A percentile compares a stretch with the other conserved stretches of the same genome.
phyloP scores from a whole-genome alignment of 2,797 vertebrate genomes.

The Hippopotamyrus pictus region DNA sequence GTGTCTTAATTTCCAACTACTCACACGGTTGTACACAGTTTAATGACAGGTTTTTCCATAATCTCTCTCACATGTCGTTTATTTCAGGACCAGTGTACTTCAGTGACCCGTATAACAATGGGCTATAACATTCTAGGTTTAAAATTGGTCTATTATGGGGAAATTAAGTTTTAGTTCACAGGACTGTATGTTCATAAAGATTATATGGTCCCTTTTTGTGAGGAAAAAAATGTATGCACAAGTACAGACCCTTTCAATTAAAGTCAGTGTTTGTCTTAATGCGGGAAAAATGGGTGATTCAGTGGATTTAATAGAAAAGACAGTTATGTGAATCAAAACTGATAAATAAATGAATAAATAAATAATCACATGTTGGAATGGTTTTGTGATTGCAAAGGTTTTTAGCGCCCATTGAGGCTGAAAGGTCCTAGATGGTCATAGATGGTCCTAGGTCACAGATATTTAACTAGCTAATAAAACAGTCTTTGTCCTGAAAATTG shows the following conservation, averaged over 20 bases:
- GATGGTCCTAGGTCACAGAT: not conserved
- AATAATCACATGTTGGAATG: not conserved
- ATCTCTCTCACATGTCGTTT: not conserved
- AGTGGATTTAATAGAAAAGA: not conserved
- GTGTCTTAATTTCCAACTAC: not conserved
- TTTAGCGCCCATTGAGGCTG: not conserved
- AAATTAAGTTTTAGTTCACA: not conserved
- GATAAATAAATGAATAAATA: not conserved
- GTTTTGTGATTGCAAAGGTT: not conserved
- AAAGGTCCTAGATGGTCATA: not conserved
- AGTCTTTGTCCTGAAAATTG: not conserved
- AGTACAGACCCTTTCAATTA: not conserved
- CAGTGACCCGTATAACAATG: not conserved
- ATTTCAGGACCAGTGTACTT: not conserved
- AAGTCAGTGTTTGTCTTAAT: not conserved
- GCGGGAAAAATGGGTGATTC: not conserved
- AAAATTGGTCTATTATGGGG: not conserved
- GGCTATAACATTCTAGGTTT: conserved; percentile 3
- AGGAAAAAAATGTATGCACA: not conserved
- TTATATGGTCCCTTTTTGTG: not conserved
- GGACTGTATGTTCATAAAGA: not conserved
- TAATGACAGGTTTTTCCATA: not conserved
- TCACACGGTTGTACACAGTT: not conserved
- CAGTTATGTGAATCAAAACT: not conserved
- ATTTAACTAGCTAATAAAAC: not conserved